Percentiles rank a stretch among this genome's conserved stretches.
phyloP scores from a whole-genome alignment of 1,140 invertebrate genomes.

The Maniola jurtina region DNA sequence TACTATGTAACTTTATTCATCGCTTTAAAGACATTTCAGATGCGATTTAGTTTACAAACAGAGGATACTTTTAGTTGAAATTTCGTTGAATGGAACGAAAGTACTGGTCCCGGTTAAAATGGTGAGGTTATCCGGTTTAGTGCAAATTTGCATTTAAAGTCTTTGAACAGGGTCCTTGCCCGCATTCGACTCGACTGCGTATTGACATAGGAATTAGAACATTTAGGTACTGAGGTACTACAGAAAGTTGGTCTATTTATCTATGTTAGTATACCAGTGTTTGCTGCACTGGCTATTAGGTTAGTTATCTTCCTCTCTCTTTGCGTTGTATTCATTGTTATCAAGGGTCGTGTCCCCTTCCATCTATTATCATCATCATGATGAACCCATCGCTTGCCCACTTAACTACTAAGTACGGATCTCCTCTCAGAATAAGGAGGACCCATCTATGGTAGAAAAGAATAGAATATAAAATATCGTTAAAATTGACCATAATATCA shows the following conservation, averaged over 20 bases:
- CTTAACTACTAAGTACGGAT: too few relatives aligned
- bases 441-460: too few relatives aligned
- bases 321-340: too few relatives aligned
- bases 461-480: too few relatives aligned
- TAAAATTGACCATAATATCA: too few relatives aligned
- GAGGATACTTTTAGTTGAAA: slow-evolving; percentile 20
- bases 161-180: slow-evolving; percentile 26
- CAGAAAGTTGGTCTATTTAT: slow-evolving; percentile 24
- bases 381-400: too few relatives aligned
- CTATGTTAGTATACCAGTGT: slow-evolving; percentile 1
- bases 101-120: slow-evolving; percentile 18
- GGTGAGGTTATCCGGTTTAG: slow-evolving; percentile 23
- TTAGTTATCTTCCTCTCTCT: too few relatives aligned
- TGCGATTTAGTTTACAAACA: neutral
- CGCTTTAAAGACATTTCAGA: neutral
- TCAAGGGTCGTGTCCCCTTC: too few relatives aligned
- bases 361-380: too few relatives aligned
- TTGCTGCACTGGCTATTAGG: neutral
- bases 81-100: slow-evolving; percentile 20
- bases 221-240: slow-evolving; percentile 8
- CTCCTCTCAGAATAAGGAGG: too few relatives aligned
- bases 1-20: slow-evolving; percentile 3
- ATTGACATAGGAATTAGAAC: slow-evolving; percentile 31
- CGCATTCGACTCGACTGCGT: slow-evolving; percentile 19
- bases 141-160: slow-evolving; percentile 29